Evolutionary conservation across 2,113 vertebrate species (phyloP).

Genomic region (Syngnathus typhle): DNA sequence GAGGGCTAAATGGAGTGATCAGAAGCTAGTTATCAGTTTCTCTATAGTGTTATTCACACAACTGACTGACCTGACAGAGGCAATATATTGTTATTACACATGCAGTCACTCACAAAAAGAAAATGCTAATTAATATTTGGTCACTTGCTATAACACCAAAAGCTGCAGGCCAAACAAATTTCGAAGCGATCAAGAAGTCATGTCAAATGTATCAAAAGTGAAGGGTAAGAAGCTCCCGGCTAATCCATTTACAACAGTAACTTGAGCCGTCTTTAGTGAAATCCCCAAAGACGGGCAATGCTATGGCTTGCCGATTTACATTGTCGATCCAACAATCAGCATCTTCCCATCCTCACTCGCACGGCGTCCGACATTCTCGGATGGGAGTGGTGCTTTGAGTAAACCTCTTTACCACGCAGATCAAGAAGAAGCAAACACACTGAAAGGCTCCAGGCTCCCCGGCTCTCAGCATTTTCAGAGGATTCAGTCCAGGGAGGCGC

Average conservation of each 20-base stretch:
- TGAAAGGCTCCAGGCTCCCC: slow-evolving; percentile 17
- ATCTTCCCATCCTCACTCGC: slow-evolving; percentile 17
- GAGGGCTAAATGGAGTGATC: too few relatives aligned
- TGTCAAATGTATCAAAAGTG: slow-evolving; percentile 17
- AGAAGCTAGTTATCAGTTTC: background rate
- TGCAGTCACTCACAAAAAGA: background rate
- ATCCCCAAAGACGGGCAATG: slow-evolving; percentile 36
- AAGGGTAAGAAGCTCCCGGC: slow-evolving; percentile 3
- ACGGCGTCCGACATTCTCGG: slow-evolving; percentile 27
- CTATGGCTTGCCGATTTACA: slow-evolving; percentile 22
- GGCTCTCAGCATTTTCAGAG: slow-evolving; percentile 20
- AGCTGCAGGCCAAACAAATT: background rate
- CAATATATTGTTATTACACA: too few relatives aligned
- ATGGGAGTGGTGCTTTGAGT: slow-evolving; percentile 39
- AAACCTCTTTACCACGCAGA: slow-evolving; percentile 55
- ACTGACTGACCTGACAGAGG: too few relatives aligned
- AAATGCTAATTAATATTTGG: background rate
- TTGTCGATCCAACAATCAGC: slow-evolving; percentile 43
- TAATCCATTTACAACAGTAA: slow-evolving; percentile 46
- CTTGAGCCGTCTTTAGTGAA: slow-evolving; percentile 39
- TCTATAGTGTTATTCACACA: background rate
- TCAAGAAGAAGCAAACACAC: slow-evolving; percentile 41
- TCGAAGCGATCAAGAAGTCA: slow-evolving; percentile 18
- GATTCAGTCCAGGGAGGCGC: slow-evolving; percentile 35
- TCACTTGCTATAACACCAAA: background rate